Evolutionary conservation across 1,140 invertebrate species (phyloP).

Genomic region (Potamilus streckersoni): DNA sequence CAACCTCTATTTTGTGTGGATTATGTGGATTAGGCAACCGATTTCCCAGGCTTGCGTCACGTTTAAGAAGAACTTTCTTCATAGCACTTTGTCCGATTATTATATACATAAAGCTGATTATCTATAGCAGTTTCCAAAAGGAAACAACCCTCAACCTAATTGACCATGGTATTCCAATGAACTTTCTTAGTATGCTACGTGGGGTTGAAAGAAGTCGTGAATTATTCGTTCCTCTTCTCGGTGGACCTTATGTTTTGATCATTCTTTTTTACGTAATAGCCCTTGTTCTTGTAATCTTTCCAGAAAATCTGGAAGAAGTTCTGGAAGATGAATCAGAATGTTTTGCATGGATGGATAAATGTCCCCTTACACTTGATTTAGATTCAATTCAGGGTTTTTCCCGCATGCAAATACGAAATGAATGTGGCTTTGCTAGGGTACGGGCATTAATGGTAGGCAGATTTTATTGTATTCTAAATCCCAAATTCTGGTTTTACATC

Average conservation of each 20-base stretch:
- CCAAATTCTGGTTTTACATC: not conserved
- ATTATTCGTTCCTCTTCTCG: constrained; percentile 17
- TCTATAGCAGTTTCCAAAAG: no score
- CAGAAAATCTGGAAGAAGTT: constrained; percentile 14
- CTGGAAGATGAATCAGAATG: constrained; percentile 12
- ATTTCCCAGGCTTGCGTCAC: no score
- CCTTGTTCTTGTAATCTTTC: constrained; percentile 10
- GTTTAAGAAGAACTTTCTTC: no score
- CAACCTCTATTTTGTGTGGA: no score
- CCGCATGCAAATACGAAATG: not conserved
- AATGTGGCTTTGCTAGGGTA: constrained; percentile 2
- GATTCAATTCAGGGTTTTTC: constrained; percentile 4
- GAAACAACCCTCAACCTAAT: constrained; percentile 1
- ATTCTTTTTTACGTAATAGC: constrained; percentile 7
- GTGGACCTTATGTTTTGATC: constrained; percentile 5
- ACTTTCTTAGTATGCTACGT: constrained; percentile 7
- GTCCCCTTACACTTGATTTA: constrained; percentile 7
- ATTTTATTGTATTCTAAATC: constrained; percentile 17
- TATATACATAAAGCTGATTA: no score
- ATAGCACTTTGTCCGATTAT: no score
- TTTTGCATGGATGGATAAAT: not conserved
- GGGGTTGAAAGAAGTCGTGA: not conserved
- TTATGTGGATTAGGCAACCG: no score
- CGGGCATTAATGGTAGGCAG: not conserved
- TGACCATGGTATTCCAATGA: constrained; percentile 5